Evolutionary conservation across 1,140 invertebrate species (phyloP), one percentile per base, ranked within the genome.

Genomic region (Drosophila lini): DNA sequence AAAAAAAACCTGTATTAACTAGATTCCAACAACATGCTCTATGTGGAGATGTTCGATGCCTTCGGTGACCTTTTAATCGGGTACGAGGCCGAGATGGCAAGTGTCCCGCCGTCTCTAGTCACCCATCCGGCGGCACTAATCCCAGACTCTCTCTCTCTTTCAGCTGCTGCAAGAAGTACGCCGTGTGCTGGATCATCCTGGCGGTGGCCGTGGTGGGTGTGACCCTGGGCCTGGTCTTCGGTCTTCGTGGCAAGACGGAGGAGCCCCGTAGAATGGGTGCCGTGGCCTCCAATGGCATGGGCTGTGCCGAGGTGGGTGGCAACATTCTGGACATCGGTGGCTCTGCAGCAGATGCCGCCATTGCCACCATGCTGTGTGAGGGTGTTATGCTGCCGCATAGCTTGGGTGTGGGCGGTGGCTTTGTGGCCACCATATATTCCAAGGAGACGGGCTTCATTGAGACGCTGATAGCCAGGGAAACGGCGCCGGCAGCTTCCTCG

Each of bases 391-490:
- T 97, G 91, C 94, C 96, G 28, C 97, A 98, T 92, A 97, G 96
- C 75, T 95, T 97, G 93, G 98, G 98, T 2, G 92, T 98, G 9
- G 97, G 98, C 41, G 98, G 98, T 40, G 97, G 97, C 13, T 96
- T 97, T 85, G 93, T 98, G 22, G 95, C 97, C 92, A 97, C 96
- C 22, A 94, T 97, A 56, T 98, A 97, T 92, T 95, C 95, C 61
- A 93, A 93, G 93, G 93, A 93, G 68, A 93, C 93, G 15, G 93
- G 93, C 15, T 94, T 93, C 85, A 93, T 93, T 22, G 94, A 94
- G 65, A 94, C 94, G 8, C 89, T 98, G n/a, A 96, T 97, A 91
- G 97, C 97, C 0, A 93, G 97, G 34, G 97, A 98, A 93, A 94
- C 94, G 5, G 97, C 97, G 2, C 97, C 98, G 0, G 90, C 93